These are phyloP conservation scores for Bergia sp. DNA, from an alignment of 92 coral and sea anemone genomes.

Conservation along the genomic window DNA sequence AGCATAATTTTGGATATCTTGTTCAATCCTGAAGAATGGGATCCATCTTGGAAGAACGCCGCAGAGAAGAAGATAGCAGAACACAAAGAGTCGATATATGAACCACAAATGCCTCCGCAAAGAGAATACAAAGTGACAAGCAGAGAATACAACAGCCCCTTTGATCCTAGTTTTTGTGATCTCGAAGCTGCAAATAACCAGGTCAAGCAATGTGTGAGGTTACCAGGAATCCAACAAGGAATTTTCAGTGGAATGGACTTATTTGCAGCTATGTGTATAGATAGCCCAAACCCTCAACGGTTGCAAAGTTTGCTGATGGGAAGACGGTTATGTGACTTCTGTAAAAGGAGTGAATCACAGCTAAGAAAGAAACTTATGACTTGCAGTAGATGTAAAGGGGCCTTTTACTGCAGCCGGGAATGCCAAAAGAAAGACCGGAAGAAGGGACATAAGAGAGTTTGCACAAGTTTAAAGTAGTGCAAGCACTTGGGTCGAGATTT, in stretches of 20 bases:
- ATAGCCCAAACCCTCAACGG: neutral
- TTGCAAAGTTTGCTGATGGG: neutral
- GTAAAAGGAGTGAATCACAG: neutral
- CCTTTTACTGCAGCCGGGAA: constrained; percentile 3
- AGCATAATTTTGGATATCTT: neutral
- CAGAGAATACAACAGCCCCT: neutral
- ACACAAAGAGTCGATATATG: neutral
- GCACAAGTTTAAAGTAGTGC: constrained; percentile 7
- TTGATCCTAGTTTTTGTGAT: constrained; percentile 13
- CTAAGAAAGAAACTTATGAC: constrained; percentile 4
- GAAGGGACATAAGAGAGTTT: constrained; percentile 6
- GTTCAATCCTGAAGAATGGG: neutral
- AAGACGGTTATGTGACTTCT: neutral
- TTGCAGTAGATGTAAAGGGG: constrained; percentile 10
- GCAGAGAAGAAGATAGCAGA: neutral
- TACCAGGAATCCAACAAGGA: neutral
- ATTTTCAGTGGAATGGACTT: neutral
- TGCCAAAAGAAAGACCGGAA: constrained; percentile 17
- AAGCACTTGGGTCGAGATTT: neutral
- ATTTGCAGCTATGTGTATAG: neutral
- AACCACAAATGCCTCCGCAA: neutral
- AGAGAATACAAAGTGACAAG: neutral
- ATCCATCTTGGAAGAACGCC: constrained; percentile 1
- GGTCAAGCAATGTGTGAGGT: neutral
- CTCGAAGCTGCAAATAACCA: neutral